Base-by-base conservation (phyloP, 2,797 vertebrate genomes). In the Serranus cabrilla region DNA sequence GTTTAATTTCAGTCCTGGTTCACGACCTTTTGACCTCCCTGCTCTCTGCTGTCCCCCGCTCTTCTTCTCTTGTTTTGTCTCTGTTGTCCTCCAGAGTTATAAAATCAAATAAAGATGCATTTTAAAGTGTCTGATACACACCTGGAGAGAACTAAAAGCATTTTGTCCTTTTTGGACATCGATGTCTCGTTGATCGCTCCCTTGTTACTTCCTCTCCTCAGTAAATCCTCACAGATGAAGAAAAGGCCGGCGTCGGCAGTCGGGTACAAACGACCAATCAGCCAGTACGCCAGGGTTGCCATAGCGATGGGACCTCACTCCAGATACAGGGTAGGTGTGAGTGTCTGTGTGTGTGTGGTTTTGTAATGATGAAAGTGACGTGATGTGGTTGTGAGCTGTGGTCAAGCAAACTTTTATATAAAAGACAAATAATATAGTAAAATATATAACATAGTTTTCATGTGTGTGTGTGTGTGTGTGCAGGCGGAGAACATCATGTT, bases 401-500 rank as follows among this genome's bases (percentile, higher is more conserved):
- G 31, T 34, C 31, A 55, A 55, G 31, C 31, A 55, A 55, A 34
- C 12, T 40, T 21, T 10, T 58, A 11, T 57, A 25, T 31, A 31
- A 31, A 31, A 34, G 34, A 34, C 5, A 34, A 34, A 34, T 34
- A 34, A 34, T 34, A 34, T 34, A 34, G 7, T 31, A 8, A 34
- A 34, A 34, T 34, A 34, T 8, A 7, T 34, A 34, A 34, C 7
- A 34, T 34, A 27, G 34, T 34, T 3, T 34, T 3, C 7, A 6
- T 34, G 34, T 34, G 34, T 34, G 34, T 34, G 34, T 34, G 34
- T 34, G 34, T n/a, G 27, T 49, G n/a, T 20, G n/a, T 61, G 9
- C 31, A 99, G 98, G 98, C 97, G 49, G 98, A 99, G 87, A 99
- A 99, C 92, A 97, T 98, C 84, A 96, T 98, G 95, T 96, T 98